Evolutionary conservation across 2,888 invertebrate genomes (phyloP).

Genomic region (Watsonalla cultraria): DNA sequence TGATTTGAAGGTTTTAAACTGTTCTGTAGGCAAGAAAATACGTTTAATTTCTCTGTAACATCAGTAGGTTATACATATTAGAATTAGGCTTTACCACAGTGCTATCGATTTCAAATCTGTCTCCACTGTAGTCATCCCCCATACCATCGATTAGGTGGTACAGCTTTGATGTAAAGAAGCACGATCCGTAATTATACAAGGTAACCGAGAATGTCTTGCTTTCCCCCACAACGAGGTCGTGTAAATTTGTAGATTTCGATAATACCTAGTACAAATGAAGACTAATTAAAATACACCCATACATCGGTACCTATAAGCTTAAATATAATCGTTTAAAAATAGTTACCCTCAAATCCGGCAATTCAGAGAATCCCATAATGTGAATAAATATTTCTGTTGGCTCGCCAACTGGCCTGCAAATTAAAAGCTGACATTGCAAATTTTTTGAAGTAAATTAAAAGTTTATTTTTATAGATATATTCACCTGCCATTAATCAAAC

Average conservation of each 20-base stretch:
- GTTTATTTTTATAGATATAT: neutral
- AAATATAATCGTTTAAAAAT: constrained; percentile 1
- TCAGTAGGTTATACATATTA: neutral
- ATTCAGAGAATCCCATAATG: constrained; percentile 63
- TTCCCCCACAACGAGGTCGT: constrained; percentile 58
- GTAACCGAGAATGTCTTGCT: constrained; percentile 39
- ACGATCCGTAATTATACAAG: constrained; percentile 59
- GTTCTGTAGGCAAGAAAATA: constrained; percentile 37
- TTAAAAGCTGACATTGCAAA: neutral
- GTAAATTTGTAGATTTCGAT: constrained; percentile 54
- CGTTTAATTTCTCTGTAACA: neutral
- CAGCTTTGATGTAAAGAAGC: constrained; percentile 60
- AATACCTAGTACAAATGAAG: constrained; percentile 42
- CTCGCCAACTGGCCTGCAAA: constrained; percentile 62
- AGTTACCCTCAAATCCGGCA: constrained; percentile 59
- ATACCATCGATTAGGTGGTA: constrained; percentile 51
- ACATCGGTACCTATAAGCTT: no score
- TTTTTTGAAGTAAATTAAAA: neutral
- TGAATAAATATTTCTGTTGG: constrained; percentile 58
- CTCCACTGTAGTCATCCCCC: constrained; percentile 55
- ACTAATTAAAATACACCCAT: neutral
- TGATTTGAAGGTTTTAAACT: constrained; percentile 58
- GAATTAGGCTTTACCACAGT: constrained; percentile 40
- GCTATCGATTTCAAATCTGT: constrained; percentile 54
- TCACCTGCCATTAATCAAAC: constrained; percentile 60